Conservation (phyloP, 2,888 invertebrate species). For the Toxonevra muliebris region DNA sequence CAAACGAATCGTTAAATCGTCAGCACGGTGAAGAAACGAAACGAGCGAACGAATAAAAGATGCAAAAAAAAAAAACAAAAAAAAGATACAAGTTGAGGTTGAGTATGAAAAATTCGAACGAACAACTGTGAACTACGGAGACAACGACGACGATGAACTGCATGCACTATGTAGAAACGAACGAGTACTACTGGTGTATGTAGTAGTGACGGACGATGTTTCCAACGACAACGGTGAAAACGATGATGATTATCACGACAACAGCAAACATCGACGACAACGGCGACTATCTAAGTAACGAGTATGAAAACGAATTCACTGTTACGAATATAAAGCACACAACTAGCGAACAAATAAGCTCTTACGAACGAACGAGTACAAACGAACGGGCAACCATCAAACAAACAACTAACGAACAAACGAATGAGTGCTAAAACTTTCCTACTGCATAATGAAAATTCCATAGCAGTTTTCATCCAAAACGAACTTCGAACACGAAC, state of each 20-base stretch:
- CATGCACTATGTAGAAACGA: slow-evolving; percentile 35
- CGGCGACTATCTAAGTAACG: slow-evolving; percentile 25
- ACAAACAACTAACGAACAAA: neutral
- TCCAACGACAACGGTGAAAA: slow-evolving; percentile 15
- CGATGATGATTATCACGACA: slow-evolving; percentile 8
- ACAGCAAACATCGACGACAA: slow-evolving; percentile 27
- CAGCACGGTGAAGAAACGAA: slow-evolving; percentile 23
- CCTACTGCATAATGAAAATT: neutral
- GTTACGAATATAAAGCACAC: neutral
- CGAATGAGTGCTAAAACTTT: neutral
- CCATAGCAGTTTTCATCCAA: neutral
- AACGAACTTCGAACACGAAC: neutral
- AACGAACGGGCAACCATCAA: slow-evolving; percentile 8
- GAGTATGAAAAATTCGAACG: slow-evolving; percentile 39
- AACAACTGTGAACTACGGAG: slow-evolving; percentile 40
- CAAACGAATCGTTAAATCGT: neutral
- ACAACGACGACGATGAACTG: slow-evolving; percentile 22
- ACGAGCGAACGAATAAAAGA: slow-evolving; percentile 39
- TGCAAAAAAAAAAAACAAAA: neutral
- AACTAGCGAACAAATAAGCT: slow-evolving; percentile 10
- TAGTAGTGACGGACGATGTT: slow-evolving; percentile 21
- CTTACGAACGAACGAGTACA: slow-evolving; percentile 4
- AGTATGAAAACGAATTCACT: neutral
- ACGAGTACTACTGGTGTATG: slow-evolving; percentile 9
- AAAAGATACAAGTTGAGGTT: neutral